These are phyloP conservation scores for Oreochromis spilurus DNA, from an alignment of 2,113 vertebrate genomes.

Conservation along the genomic window DNA sequence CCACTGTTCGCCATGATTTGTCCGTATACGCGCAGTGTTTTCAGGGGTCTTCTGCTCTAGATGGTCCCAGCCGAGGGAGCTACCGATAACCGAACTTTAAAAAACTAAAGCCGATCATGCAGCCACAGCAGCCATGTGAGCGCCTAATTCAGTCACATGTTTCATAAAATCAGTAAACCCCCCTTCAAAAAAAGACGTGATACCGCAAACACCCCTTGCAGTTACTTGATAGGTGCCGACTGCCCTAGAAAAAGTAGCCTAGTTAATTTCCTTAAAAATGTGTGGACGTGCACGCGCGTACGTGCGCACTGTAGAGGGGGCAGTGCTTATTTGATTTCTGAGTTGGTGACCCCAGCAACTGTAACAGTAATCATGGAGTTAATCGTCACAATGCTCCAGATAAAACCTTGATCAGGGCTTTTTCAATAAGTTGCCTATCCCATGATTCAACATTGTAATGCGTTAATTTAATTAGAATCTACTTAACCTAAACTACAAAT, in stretches of 20 bases:
- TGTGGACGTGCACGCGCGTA: constrained; percentile 17
- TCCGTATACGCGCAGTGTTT: constrained; percentile 51
- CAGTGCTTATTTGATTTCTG: constrained; percentile 56
- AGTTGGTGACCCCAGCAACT: constrained; percentile 39
- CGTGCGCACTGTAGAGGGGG: constrained; percentile 27
- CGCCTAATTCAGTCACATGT: constrained; percentile 74
- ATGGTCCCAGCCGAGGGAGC: constrained; percentile 58
- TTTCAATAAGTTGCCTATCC: background rate
- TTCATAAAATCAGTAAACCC: constrained; percentile 37
- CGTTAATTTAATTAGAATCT: background rate
- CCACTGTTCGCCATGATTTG: constrained; percentile 75
- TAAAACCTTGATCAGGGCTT: background rate
- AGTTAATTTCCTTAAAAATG: constrained; percentile 32
- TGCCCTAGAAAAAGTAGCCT: constrained; percentile 9
- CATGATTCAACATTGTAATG: background rate
- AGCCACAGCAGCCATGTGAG: constrained; percentile 70
- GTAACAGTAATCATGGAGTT: background rate
- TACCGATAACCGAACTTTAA: constrained; percentile 62
- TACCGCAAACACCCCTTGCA: constrained; percentile 5
- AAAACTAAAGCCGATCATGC: constrained; percentile 72
- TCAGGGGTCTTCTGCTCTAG: constrained; percentile 56
- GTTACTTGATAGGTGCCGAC: constrained; percentile 21
- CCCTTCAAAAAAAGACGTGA: constrained; percentile 10
- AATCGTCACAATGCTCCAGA: background rate
- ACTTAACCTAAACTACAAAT: background rate